phyloP scores from a whole-genome alignment of 2,888 invertebrate genomes.

The Trypoxylon attenuatum region DNA sequence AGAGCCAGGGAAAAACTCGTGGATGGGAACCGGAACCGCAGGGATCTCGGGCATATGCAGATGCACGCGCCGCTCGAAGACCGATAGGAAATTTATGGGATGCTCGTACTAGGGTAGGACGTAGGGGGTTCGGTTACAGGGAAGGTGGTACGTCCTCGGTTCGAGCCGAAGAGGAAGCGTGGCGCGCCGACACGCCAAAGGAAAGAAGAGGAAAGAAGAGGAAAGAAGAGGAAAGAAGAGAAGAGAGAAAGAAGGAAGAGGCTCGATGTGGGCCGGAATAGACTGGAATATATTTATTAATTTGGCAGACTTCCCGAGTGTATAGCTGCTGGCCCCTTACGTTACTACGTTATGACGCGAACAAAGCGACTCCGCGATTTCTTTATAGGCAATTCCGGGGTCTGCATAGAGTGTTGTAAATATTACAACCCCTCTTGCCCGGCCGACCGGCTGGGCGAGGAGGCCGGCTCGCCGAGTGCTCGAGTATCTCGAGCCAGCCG shows the following conservation, averaged over 20 bases:
- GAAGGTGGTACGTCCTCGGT: too few species aligned
- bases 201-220: not conserved
- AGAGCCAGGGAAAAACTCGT: not conserved
- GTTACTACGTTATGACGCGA: constrained; percentile 74
- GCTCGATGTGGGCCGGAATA: constrained; percentile 48
- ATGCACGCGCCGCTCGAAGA: constrained; percentile 8
- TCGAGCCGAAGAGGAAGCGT: too few species aligned
- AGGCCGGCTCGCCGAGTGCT: not conserved
- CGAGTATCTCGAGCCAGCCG: too few species aligned
- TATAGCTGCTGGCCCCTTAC: constrained; percentile 67
- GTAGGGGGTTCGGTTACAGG: too few species aligned
- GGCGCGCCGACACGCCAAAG: too few species aligned
- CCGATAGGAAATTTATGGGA: constrained; percentile 65
- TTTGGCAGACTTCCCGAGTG: constrained; percentile 71
- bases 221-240: not conserved
- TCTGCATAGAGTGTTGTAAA: constrained; percentile 70
- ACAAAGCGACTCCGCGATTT: constrained; percentile 73
- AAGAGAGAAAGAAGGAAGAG: constrained; percentile 13
- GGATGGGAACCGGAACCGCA: not conserved
- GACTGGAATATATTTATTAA: constrained; percentile 73
- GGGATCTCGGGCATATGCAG: constrained; percentile 18
- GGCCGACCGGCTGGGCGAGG: constrained; percentile 1
- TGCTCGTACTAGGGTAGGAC: constrained; percentile 10
- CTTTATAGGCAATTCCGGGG: constrained; percentile 74
- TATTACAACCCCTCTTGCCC: constrained; percentile 54